Evolutionary conservation across 2,113 vertebrate species (phyloP).

Genomic region (Clupea harengus): DNA sequence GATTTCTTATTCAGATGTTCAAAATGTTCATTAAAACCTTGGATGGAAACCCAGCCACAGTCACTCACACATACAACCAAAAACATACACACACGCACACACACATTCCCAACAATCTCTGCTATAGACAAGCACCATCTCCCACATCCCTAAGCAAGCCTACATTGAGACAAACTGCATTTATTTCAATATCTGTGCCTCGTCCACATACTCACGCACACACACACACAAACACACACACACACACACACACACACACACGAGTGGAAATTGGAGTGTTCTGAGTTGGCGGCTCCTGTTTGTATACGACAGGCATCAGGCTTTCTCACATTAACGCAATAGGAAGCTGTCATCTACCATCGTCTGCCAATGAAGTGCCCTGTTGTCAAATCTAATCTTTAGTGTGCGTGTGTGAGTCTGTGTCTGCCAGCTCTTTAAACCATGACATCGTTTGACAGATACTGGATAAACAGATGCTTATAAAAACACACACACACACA

Average conservation of each 20-base stretch:
- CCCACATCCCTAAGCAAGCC: background rate
- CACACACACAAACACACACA: background rate
- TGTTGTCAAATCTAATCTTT: background rate
- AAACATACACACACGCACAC: conserved; percentile 7
- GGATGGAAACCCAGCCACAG: too few species aligned
- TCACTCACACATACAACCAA: background rate
- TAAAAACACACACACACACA: background rate
- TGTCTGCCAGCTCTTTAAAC: background rate
- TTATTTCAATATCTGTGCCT: background rate
- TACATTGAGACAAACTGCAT: conserved; percentile 36
- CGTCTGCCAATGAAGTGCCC: background rate
- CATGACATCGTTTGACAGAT: background rate
- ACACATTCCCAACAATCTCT: background rate
- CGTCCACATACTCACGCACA: background rate
- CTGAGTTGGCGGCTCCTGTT: background rate
- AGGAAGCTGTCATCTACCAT: background rate
- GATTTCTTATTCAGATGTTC: too few species aligned
- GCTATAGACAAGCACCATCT: background rate
- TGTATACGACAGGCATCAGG: background rate
- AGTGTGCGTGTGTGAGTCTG: conserved; percentile 6
- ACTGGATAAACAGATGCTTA: conserved; percentile 8
- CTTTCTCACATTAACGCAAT: background rate
- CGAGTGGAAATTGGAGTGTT: background rate
- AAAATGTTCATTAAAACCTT: too few species aligned
- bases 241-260: background rate